phyloP scores from a whole-genome alignment of 2,113 vertebrate species.

The Eublepharis macularius region DNA sequence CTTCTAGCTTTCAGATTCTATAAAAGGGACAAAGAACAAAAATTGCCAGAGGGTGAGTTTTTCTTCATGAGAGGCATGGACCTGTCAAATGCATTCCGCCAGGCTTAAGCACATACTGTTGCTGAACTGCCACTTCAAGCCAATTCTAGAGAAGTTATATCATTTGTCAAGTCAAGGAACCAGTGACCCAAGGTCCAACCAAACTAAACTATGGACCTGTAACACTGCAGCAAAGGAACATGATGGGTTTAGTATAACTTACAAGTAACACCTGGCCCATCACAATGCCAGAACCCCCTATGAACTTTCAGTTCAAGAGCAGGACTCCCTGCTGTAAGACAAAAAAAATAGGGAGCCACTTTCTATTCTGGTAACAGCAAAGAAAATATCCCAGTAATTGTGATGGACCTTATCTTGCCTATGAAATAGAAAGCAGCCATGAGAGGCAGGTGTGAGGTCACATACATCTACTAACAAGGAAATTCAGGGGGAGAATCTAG shows the following conservation, averaged over 20 bases:
- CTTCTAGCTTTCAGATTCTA: conserved; percentile 95
- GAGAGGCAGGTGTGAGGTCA: too few relatives aligned
- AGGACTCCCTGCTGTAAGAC: neutral
- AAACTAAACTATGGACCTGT: too few relatives aligned
- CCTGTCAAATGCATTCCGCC: neutral
- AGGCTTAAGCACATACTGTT: neutral
- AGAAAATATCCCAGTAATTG: too few relatives aligned
- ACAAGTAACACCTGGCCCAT: neutral
- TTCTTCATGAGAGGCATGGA: neutral
- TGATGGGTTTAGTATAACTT: neutral
- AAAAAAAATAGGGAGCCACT: conserved; percentile 14
- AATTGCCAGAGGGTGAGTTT: neutral
- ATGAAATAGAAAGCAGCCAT: too few relatives aligned
- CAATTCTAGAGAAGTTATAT: neutral
- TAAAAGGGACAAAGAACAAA: conserved; percentile 49
- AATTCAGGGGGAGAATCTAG: neutral
- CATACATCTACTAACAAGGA: too few relatives aligned
- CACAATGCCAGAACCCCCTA: conserved; percentile 1
- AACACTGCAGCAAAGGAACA: too few relatives aligned
- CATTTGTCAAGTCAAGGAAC: neutral
- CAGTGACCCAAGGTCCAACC: neutral
- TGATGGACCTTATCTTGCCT: too few relatives aligned
- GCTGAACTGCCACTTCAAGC: neutral
- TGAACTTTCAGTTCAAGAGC: conserved; percentile 6
- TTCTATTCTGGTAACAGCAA: neutral